phyloP scores from a whole-genome alignment of 2,797 vertebrate species.

The Chelidonichthys spinosus region DNA sequence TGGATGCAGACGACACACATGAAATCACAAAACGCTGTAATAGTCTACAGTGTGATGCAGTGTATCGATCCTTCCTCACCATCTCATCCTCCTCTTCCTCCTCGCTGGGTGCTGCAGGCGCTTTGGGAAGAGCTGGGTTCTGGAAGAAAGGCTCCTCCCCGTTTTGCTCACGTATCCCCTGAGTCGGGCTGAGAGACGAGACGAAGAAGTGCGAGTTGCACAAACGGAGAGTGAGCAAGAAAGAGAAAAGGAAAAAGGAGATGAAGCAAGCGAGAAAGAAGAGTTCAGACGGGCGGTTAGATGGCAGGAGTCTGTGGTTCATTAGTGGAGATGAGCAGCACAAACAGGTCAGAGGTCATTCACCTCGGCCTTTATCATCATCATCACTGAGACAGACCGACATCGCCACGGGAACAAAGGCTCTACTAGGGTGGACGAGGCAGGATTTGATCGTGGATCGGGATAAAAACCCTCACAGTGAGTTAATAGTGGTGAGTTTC shows the following conservation, averaged over 20 bases:
- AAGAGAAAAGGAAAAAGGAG: neutral
- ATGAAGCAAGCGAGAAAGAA: constrained; percentile 1
- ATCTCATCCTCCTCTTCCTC: constrained; percentile 95
- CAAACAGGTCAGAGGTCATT: neutral
- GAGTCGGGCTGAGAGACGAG: constrained; percentile 78
- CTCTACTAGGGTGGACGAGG: no score
- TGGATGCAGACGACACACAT: constrained; percentile 58
- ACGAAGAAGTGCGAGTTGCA: neutral
- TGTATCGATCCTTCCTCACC: constrained; percentile 82
- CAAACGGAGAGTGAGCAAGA: neutral
- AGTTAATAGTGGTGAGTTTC: no score
- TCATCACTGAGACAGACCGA: no score
- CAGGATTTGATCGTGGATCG: no score
- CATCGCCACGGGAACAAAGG: no score
- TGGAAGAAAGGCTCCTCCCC: constrained; percentile 78
- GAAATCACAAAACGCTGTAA: neutral
- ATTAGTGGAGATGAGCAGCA: neutral
- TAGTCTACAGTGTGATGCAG: no score
- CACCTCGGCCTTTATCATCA: no score
- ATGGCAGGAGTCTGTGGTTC: constrained; percentile 23
- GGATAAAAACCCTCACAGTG: no score
- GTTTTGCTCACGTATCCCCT: constrained; percentile 70
- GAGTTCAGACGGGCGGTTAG: constrained; percentile 12
- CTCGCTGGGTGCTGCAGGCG: constrained; percentile 71
- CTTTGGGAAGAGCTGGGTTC: constrained; percentile 60